A percentile compares a stretch with the other conserved stretches of the same genome.
phyloP scores from a whole-genome alignment of 2,113 vertebrate species.

The Monopterus albus region DNA sequence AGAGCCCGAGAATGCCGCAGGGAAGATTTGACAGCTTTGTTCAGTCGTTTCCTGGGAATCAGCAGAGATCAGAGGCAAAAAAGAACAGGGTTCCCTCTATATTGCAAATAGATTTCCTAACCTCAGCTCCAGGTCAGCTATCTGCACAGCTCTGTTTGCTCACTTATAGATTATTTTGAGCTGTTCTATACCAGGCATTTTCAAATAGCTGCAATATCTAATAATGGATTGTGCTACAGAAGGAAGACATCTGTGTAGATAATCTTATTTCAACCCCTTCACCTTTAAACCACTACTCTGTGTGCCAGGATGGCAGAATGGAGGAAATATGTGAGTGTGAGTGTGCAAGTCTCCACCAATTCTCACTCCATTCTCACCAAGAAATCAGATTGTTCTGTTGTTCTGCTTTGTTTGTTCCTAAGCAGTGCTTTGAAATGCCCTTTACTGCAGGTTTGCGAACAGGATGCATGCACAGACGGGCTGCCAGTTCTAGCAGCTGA shows the following conservation, averaged over 20 bases:
- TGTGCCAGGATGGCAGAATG: conserved; percentile 4
- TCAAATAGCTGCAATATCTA: not conserved
- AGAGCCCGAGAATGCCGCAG: conserved; percentile 22
- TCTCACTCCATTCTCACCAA: conserved; percentile 26
- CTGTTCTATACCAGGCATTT: not conserved
- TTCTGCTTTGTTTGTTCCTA: conserved; percentile 21
- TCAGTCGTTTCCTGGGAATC: conserved; percentile 42
- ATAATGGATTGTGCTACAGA: conserved; percentile 21
- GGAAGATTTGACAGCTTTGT: conserved; percentile 17
- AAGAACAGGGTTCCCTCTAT: not conserved
- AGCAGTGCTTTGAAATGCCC: conserved; percentile 26
- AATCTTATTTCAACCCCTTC: not conserved
- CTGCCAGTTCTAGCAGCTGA: conserved; percentile 51
- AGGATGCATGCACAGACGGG: conserved; percentile 65
- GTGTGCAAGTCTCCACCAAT: not conserved
- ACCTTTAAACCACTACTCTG: not conserved
- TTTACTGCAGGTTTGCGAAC: conserved; percentile 59
- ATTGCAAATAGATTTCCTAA: conserved; percentile 46
- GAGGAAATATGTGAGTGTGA: conserved; percentile 19
- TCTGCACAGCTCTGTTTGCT: conserved; percentile 45
- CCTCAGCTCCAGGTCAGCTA: conserved; percentile 44
- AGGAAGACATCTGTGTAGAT: conserved; percentile 21
- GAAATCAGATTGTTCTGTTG: conserved; percentile 32
- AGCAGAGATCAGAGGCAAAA: conserved; percentile 49
- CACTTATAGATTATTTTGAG: conserved; percentile 13